phyloP scores from a whole-genome alignment of 2,888 invertebrate species.

The Chrysina gloriosa region DNA sequence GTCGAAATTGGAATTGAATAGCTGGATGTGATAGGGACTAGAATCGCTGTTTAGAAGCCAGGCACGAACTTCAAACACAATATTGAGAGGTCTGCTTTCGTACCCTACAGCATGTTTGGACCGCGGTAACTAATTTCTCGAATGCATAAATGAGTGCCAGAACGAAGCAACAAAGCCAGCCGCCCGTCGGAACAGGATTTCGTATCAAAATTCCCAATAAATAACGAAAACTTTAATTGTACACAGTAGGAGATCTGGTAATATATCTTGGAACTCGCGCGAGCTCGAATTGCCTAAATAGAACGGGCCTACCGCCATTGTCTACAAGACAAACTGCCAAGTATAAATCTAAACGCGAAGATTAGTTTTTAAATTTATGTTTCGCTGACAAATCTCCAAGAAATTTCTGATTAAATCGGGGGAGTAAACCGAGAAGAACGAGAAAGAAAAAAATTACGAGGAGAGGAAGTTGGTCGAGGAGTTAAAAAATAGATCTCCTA shows the following conservation, averaged over 20 bases:
- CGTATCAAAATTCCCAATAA: constrained; percentile 52
- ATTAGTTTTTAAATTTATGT: constrained; percentile 52
- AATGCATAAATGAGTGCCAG: no score
- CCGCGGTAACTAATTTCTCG: no score
- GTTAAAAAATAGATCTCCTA: not conserved
- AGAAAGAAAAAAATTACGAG: not conserved
- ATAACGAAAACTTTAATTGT: constrained; percentile 53
- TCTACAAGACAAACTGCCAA: constrained; percentile 52
- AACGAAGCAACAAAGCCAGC: no score
- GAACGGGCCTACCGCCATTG: constrained; percentile 43
- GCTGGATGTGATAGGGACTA: no score
- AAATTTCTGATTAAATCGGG: constrained; percentile 38
- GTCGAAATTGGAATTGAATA: no score
- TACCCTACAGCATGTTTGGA: no score
- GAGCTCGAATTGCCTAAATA: constrained; percentile 45
- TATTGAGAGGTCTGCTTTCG: no score
- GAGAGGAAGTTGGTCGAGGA: not conserved
- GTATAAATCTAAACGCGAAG: constrained; percentile 51
- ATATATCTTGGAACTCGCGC: constrained; percentile 49
- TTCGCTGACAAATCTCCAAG: constrained; percentile 50
- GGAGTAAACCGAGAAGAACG: constrained; percentile 4
- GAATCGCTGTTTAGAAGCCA: no score
- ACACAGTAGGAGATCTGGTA: constrained; percentile 52
- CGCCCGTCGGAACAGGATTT: constrained; percentile 18
- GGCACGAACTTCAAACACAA: no score